A percentile compares a stretch with the other conserved stretches of the same genome.
phyloP scores from a whole-genome alignment of 1,140 invertebrate genomes.

The Lethrus apterus region DNA sequence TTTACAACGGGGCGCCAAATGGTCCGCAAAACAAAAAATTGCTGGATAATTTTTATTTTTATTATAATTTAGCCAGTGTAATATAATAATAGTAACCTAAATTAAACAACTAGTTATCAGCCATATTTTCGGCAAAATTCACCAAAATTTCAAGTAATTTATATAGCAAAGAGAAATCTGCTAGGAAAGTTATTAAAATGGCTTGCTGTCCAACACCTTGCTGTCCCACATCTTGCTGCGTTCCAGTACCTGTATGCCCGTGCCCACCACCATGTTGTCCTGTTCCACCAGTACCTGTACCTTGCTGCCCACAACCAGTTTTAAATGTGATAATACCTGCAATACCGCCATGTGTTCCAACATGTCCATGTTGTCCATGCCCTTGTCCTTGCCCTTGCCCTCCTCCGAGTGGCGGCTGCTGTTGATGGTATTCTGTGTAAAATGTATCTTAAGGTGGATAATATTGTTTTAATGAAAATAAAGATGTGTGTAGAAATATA shows the following conservation, averaged over 20 bases:
- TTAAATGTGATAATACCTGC: conserved; percentile 2
- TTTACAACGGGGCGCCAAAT: too few species aligned
- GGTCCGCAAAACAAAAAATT: too few species aligned
- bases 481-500: too few species aligned
- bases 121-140: not conserved
- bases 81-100: too few species aligned
- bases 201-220: not conserved
- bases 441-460: too few species aligned
- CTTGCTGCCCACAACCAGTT: conserved; percentile 11
- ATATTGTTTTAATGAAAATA: too few species aligned
- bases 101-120: too few species aligned
- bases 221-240: conserved; percentile 2
- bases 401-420: not conserved
- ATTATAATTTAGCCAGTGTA: too few species aligned
- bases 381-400: not conserved
- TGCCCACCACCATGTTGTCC: conserved; percentile 6
- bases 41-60: too few species aligned
- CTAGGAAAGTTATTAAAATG: not conserved
- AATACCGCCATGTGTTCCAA: conserved; percentile 4
- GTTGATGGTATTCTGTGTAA: too few species aligned
- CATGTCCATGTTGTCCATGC: conserved; percentile 8
- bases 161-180: not conserved
- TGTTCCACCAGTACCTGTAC: not conserved
- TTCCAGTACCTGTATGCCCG: conserved; percentile 9
- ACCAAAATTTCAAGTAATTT: conserved; percentile 8